Percentiles rank a stretch among this genome's conserved stretches.
phyloP scores from a whole-genome alignment of 2,888 invertebrate genomes.

The Nomada ferruginata region DNA sequence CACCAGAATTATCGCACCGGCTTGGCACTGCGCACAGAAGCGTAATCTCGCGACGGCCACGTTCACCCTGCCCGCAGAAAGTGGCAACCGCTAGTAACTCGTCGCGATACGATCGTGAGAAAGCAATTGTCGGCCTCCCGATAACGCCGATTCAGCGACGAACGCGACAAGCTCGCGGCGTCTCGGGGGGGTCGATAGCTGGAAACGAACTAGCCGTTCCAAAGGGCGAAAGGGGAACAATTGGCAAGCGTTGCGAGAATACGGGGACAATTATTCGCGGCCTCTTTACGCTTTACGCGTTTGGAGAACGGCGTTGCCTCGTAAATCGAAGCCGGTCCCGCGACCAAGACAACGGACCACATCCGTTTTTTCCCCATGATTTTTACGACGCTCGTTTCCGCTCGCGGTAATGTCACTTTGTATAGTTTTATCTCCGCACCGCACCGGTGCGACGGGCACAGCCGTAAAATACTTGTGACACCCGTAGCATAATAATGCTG shows the following conservation, averaged over 20 bases:
- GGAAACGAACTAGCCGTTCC: background rate
- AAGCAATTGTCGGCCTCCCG: slow-evolving; percentile 29
- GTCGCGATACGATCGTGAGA: slow-evolving; percentile 58
- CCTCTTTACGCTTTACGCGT: background rate
- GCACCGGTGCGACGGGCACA: slow-evolving; percentile 65
- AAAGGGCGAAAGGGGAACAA: background rate
- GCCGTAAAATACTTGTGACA: slow-evolving; percentile 75
- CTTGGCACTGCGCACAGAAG: slow-evolving; percentile 1
- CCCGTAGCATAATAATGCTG: slow-evolving; percentile 74
- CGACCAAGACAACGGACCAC: slow-evolving; percentile 15
- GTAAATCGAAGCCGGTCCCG: slow-evolving; percentile 10
- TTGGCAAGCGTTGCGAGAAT: background rate
- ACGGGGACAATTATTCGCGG: background rate
- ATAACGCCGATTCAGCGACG: slow-evolving; percentile 7
- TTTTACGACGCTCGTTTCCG: slow-evolving; percentile 68
- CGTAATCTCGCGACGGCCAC: slow-evolving; percentile 34
- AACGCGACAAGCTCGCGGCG: background rate
- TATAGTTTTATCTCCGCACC: slow-evolving; percentile 64
- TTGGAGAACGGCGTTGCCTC: background rate
- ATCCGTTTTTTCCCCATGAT: slow-evolving; percentile 31
- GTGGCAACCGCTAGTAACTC: slow-evolving; percentile 39
- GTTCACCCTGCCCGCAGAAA: slow-evolving; percentile 42
- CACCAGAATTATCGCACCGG: slow-evolving; percentile 18
- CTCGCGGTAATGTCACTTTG: slow-evolving; percentile 63
- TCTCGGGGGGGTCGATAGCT: background rate